Base-by-base conservation (phyloP, 2,888 invertebrate genomes). In the Petrolisthes cinctipes region DNA sequence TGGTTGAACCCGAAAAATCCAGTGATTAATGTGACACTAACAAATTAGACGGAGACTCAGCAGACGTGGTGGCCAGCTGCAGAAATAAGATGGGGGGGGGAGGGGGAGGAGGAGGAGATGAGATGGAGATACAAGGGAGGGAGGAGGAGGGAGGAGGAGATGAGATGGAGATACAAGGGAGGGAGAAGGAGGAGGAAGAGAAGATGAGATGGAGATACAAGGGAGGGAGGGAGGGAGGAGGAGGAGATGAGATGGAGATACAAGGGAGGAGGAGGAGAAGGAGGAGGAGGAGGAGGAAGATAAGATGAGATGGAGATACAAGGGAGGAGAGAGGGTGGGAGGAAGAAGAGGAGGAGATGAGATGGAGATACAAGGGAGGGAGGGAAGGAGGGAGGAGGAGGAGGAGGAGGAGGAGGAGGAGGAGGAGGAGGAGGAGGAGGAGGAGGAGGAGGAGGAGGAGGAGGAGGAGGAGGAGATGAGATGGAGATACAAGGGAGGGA, bases 1-100 rank as follows among this genome's bases (percentile, higher is more conserved):
- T 37, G 37, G 80, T 81, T 81, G 71, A 73, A 61, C 9, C 56
- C 17, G 6, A 86, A 86, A 86, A 86, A 86, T 73, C 17, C 73
- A 20, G 81, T 86, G 86, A 86, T 86, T 75, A 86, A 86, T 81
- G 86, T 73, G 86, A 71, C 86, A 86, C 71, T 86, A 86, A 81
- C 86, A 78, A 86, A 86, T 86, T 86, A 86, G 73, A 71, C 80
- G 23, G 86, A 81, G 81, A 81, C 81, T 71, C 81, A 73, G 68
- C 76, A 86, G 86, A 86, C 81, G 86, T 17, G 79, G 51, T 51
- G 79, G 79, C n/a, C 17, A 56, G 56, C n/a, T n/a, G n/a, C 54
- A 53, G n/a, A 54, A 56, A 11, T 17, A 54, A 71, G 82, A 54
- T 17, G 20, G 71, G 71, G 6, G 20, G n/a, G 11, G 71, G 71